Conservation (phyloP, 2,888 invertebrate genomes). For the Cephus spinipes region DNA sequence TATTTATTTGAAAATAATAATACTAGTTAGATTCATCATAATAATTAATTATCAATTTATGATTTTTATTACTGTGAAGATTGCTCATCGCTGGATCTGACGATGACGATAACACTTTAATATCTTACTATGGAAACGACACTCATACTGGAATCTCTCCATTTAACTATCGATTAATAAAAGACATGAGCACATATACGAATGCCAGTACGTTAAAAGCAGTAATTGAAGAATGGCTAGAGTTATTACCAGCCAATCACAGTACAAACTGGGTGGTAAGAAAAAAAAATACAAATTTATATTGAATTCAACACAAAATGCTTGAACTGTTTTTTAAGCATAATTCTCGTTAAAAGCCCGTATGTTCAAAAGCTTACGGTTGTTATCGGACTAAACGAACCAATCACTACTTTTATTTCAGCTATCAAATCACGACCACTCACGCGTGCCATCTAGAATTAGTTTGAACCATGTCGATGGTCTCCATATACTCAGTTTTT, state of each 20-base stretch:
- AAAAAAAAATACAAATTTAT: background rate
- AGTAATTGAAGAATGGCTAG: constrained; percentile 46
- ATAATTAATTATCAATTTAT: background rate
- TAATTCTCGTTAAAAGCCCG: background rate
- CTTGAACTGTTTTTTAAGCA: background rate
- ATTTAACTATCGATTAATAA: constrained; percentile 55
- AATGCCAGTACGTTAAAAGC: constrained; percentile 44
- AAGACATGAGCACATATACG: constrained; percentile 33
- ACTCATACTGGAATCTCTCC: constrained; percentile 45
- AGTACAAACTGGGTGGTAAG: constrained; percentile 61
- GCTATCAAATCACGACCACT: constrained; percentile 55
- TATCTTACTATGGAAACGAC: constrained; percentile 54
- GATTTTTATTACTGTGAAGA: constrained; percentile 32
- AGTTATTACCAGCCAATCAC: constrained; percentile 46
- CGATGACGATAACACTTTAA: constrained; percentile 40
- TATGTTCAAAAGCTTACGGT: background rate
- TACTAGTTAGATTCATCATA: background rate
- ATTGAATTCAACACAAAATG: background rate
- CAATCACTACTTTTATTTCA: constrained; percentile 22
- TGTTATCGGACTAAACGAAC: background rate
- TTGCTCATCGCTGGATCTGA: constrained; percentile 53
- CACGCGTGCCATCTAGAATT: constrained; percentile 49
- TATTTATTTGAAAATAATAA: background rate
- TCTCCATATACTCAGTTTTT: constrained; percentile 68
- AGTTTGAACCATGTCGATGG: constrained; percentile 60